Conservation (phyloP, 2,888 invertebrate species). For the Lasiommata megera region DNA sequence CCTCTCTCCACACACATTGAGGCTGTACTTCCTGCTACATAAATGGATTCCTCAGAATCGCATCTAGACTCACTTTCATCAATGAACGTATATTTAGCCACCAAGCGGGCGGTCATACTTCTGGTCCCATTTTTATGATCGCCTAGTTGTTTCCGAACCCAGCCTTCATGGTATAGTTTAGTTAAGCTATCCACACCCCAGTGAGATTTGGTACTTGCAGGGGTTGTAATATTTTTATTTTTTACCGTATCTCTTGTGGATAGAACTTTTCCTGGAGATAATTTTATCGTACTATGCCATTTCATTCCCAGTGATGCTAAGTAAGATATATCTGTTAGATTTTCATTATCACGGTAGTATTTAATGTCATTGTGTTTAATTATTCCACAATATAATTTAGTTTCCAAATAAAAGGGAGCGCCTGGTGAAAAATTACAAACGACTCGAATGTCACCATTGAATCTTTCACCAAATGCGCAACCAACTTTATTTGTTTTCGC, state of each 20-base stretch:
- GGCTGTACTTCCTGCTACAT: constrained; percentile 53
- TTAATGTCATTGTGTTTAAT: constrained; percentile 44
- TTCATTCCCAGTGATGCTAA: constrained; percentile 45
- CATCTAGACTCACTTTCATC: constrained; percentile 53
- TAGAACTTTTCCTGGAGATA: background rate
- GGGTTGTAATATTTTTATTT: background rate
- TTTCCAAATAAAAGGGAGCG: constrained; percentile 55
- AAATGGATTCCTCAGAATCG: constrained; percentile 56
- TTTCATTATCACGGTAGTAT: constrained; percentile 19
- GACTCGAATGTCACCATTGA: constrained; percentile 57
- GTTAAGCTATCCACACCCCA: constrained; percentile 52
- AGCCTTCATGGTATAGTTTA: constrained; percentile 46
- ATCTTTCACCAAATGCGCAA: constrained; percentile 56
- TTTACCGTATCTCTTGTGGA: background rate
- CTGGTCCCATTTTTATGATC: constrained; percentile 49
- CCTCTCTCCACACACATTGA: constrained; percentile 57
- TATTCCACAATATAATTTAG: constrained; percentile 61
- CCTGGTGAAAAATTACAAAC: constrained; percentile 69
- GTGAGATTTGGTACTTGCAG: constrained; percentile 12
- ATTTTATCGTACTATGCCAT: constrained; percentile 21
- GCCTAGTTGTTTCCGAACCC: constrained; percentile 41
- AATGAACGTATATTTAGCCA: constrained; percentile 56
- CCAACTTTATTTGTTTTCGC: constrained; percentile 66
- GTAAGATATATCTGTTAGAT: constrained; percentile 28
- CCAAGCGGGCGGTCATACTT: constrained; percentile 53